phyloP scores from a whole-genome alignment of 2,797 vertebrate species.

The Sphaeramia orbicularis region DNA sequence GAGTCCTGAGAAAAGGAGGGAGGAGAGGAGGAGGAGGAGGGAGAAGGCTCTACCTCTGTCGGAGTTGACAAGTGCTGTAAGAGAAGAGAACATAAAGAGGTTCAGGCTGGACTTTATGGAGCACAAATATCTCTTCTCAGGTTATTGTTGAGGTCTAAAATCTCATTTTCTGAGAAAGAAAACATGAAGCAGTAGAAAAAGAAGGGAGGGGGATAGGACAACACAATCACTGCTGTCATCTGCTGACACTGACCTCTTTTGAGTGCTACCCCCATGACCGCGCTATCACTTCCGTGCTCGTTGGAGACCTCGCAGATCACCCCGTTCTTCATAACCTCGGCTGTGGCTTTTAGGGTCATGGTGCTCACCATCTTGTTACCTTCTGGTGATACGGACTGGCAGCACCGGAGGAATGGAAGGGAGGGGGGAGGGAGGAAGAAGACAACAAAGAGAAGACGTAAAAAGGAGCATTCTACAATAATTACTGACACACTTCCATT shows the following conservation, averaged over 20 bases:
- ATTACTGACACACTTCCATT: neutral
- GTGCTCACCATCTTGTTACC: slow-evolving; percentile 83
- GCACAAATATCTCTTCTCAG: neutral
- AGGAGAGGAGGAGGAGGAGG: slow-evolving; percentile 82
- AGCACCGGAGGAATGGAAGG: neutral
- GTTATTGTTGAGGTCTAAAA: neutral
- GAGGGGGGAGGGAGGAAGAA: neutral
- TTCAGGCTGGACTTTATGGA: slow-evolving; percentile 5
- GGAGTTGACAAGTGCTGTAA: slow-evolving; percentile 60
- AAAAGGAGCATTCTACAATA: too few species aligned
- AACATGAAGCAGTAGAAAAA: neutral
- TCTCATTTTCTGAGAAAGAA: neutral
- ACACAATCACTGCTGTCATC: neutral
- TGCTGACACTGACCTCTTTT: slow-evolving; percentile 71
- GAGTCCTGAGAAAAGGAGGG: slow-evolving; percentile 85
- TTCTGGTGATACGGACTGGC: slow-evolving; percentile 66
- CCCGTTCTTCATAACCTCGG: slow-evolving; percentile 77
- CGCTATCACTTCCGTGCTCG: slow-evolving; percentile 68
- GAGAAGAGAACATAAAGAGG: slow-evolving; percentile 28
- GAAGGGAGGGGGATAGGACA: neutral
- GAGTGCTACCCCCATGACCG: slow-evolving; percentile 70
- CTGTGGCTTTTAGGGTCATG: slow-evolving; percentile 80
- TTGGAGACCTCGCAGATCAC: slow-evolving; percentile 86
- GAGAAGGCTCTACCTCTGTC: slow-evolving; percentile 87
- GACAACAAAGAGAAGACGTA: neutral